These are phyloP conservation scores for Periophthalmus magnuspinnatus DNA, from an alignment of 2,797 vertebrate species.

Conservation along the genomic window DNA sequence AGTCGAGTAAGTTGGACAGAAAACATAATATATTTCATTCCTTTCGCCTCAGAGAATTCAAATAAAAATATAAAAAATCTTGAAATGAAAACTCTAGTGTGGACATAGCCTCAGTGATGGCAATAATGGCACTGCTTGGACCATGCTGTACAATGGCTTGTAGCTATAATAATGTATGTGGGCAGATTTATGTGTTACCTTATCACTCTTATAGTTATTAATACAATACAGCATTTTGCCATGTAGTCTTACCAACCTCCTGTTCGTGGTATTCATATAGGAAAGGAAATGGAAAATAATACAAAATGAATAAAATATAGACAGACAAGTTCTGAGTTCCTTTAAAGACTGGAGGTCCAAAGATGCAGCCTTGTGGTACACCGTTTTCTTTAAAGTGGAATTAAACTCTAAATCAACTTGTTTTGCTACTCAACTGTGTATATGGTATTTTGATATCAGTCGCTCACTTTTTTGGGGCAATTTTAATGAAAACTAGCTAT, in stretches of 20 bases:
- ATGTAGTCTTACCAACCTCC: background rate
- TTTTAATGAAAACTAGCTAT: too few relatives aligned
- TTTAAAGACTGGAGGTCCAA: background rate
- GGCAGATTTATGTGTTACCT: background rate
- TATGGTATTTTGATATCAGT: too few relatives aligned
- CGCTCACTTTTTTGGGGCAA: too few relatives aligned
- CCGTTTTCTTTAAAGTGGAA: background rate
- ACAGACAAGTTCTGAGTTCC: background rate
- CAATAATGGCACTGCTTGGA: constrained; percentile 56
- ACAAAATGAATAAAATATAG: background rate
- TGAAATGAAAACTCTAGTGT: background rate
- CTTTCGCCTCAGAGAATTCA: too few relatives aligned
- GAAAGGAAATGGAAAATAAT: background rate
- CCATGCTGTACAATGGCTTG: constrained; percentile 15
- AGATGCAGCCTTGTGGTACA: background rate
- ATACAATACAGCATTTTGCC: background rate
- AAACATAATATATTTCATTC: too few relatives aligned
- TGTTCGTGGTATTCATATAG: too few relatives aligned
- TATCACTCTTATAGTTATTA: constrained; percentile 1
- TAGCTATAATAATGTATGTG: background rate
- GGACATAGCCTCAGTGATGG: constrained; percentile 32
- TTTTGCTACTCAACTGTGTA: too few relatives aligned
- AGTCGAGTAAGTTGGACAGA: too few relatives aligned
- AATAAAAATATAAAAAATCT: background rate
- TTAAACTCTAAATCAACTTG: too few relatives aligned